Base-by-base conservation (phyloP, 2,888 invertebrate genomes). In the Lasioglossum calceatum region DNA sequence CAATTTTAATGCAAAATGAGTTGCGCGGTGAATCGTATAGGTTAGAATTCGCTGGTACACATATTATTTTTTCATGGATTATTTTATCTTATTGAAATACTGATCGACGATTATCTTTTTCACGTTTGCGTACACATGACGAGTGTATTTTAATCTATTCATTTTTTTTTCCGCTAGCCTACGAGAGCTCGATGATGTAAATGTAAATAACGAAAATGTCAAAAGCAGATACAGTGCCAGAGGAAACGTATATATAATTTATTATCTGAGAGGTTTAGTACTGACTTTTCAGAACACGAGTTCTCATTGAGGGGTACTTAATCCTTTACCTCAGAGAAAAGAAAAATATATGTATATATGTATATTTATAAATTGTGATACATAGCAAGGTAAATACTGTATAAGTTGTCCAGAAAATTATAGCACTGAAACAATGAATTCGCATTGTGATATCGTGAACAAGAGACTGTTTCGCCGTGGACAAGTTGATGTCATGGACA, bases 401-500 rank as follows among this genome's bases (percentile, higher is more conserved):
- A 70, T 58, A 27, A n/a, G 23, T 7, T 77, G 23, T 54, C 7
- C 32, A 72, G 36, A 58, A 36, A 0, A 4, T 27, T 14, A 39
- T 16, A 44, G 42, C 67, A 44, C 54, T 61, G 47, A 54, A 79
- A 81, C 73, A 61, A 86, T 84, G 85, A 79, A 71, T 87, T 64
- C 61, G 19, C 32, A 54, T 74, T 74, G 32, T 27, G 36, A 54
- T 67, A 78, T 42, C 10, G 27, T 16, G 27, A 74, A 73, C 14
- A 72, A 44, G 61, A 87, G 54, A 77, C 77, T 87, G 2, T 50
- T 79, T 64, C 85, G 80, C 61, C 89, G 92, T 81, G 93, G 91
- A 64, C 92, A 94, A 85, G 87, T 94, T 64, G 92, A 94, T 32
- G 86, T 94, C 44, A 88, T 94, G 77, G 92, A 94, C 32, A 92